Conservation (phyloP, 2,797 vertebrate genomes). For the Parauchenoglanis punctatus region DNA sequence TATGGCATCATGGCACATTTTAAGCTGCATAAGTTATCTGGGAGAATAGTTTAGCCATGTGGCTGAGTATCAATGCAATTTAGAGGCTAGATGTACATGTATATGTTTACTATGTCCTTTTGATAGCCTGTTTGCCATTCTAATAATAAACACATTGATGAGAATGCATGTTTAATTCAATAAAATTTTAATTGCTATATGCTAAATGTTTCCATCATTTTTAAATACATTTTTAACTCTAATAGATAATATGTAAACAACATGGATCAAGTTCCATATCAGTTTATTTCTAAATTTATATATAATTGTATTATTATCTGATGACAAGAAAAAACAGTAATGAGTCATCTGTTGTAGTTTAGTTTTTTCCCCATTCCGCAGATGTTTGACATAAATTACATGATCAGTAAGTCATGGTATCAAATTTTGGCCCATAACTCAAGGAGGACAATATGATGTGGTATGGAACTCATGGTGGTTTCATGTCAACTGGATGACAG, state of each 20-base stretch:
- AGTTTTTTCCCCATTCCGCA: neutral
- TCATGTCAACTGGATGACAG: conserved; percentile 28
- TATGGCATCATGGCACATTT: conserved; percentile 66
- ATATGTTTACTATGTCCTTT: neutral
- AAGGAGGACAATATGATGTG: conserved; percentile 33
- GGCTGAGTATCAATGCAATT: neutral
- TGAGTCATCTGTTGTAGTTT: neutral
- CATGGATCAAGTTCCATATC: neutral
- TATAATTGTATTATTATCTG: neutral
- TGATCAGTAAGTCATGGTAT: neutral
- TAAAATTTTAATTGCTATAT: neutral
- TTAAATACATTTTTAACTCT: neutral
- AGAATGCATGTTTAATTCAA: neutral
- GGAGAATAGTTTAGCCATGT: neutral
- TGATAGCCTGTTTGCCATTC: neutral
- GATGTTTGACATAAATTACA: conserved; percentile 1
- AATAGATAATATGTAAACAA: neutral
- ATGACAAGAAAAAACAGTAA: neutral
- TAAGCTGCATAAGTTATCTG: conserved; percentile 65
- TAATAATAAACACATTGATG: neutral
- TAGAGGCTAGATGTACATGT: neutral
- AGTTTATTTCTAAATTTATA: neutral
- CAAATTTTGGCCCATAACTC: conserved; percentile 11
- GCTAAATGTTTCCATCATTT: neutral
- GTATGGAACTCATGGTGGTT: conserved; percentile 22